Conservation (phyloP, 2,113 vertebrate species). For the Himantopus leucocephalus region DNA sequence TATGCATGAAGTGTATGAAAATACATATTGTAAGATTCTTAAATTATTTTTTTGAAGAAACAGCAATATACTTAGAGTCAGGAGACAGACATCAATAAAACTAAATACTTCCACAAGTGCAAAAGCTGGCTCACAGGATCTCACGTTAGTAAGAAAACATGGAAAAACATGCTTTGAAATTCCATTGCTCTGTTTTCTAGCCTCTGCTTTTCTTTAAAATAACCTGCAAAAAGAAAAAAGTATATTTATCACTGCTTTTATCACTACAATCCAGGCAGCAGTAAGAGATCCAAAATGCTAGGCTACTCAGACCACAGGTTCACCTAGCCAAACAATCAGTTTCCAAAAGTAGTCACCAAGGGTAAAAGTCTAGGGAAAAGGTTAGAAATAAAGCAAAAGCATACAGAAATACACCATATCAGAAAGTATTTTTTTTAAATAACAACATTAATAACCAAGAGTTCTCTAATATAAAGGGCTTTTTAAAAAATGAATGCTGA, state of each 20-base stretch:
- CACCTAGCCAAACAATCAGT: not conserved
- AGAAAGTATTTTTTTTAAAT: not conserved
- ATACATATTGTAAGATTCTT: not conserved
- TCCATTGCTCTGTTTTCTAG: slow-evolving; percentile 60
- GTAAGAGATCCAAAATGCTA: not conserved
- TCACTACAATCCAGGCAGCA: not conserved
- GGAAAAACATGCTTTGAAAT: not conserved
- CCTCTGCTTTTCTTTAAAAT: slow-evolving; percentile 81
- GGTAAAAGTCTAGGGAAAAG: not conserved
- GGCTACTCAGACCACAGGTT: not conserved
- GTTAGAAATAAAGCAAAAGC: not conserved
- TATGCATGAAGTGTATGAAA: not conserved
- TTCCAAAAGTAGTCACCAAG: not conserved
- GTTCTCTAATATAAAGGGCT: not conserved
- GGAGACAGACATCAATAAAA: not conserved
- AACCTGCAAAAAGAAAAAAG: slow-evolving; percentile 64
- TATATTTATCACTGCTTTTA: slow-evolving; percentile 17
- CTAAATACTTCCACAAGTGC: not conserved
- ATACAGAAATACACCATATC: not conserved
- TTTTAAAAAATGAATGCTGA: not conserved
- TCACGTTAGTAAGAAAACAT: not conserved
- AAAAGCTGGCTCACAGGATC: not conserved
- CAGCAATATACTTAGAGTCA: not conserved
- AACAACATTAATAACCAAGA: not conserved
- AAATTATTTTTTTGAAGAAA: not conserved